Conservation (phyloP, 2,888 invertebrate species). For the Eilema griseolum region DNA sequence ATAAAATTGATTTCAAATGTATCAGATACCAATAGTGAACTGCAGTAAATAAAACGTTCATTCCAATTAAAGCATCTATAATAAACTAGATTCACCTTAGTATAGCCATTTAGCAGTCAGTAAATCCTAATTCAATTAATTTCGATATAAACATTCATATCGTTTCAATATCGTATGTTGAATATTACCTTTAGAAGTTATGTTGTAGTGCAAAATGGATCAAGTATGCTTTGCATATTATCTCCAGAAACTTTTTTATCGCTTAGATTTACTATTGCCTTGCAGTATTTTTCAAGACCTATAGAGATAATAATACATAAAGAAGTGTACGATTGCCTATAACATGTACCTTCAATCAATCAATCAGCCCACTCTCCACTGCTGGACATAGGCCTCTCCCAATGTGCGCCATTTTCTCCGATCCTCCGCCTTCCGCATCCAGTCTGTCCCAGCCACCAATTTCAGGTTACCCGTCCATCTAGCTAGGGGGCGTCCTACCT, state of each 20-base stretch:
- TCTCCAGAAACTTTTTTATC: background rate
- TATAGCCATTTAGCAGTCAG: slow-evolving; percentile 39
- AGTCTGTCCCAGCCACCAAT: no score
- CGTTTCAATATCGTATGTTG: slow-evolving; percentile 44
- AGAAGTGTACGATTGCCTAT: no score
- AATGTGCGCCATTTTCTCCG: no score
- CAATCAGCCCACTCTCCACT: no score
- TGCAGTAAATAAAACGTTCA: slow-evolving; percentile 28
- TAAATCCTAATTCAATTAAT: slow-evolving; percentile 54
- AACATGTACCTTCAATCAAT: no score
- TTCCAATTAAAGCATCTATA: slow-evolving; percentile 38
- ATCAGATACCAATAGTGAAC: slow-evolving; percentile 30
- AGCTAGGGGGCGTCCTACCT: no score
- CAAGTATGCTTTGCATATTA: slow-evolving; percentile 16
- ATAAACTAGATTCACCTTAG: slow-evolving; percentile 40
- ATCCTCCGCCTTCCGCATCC: no score
- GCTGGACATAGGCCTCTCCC: no score
- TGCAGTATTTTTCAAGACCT: background rate
- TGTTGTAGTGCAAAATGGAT: slow-evolving; percentile 21
- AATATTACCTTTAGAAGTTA: slow-evolving; percentile 29
- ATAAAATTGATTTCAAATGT: slow-evolving; percentile 18
- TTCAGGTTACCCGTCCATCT: no score
- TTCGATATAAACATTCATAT: slow-evolving; percentile 43
- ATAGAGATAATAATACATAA: background rate
- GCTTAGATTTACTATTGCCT: background rate